Evolutionary conservation across 2,888 invertebrate species (phyloP), one percentile per base, ranked within the genome.

Genomic region (Lepidonotus clava): DNA sequence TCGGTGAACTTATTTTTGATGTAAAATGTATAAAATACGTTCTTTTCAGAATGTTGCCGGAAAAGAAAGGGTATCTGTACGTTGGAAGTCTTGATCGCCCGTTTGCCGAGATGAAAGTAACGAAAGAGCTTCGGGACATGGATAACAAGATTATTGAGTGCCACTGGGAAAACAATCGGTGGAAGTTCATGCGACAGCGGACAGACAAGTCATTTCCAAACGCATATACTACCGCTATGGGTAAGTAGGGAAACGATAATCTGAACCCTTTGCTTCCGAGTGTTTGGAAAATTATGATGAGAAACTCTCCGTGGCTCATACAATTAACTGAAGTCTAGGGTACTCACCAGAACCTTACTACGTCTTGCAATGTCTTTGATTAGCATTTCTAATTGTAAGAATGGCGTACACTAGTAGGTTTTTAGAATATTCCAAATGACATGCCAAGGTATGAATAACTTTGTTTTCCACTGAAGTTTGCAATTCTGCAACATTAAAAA

Each of bases 201-300:
- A 98, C 97, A 0, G 99, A 99, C 94, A 99, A 99, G 95, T 97
- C 98, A 0, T 97, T 96, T 94, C 99, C 99, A 0, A 99, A 99
- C 94, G 97, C 97, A 90, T 96, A 94, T 90, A 96, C 95, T 8
- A 99, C 99, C 14, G 99, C 98, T 1, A 93, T 95, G 91, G 96
- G 97, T 97, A 91, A 85, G 91, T 89, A 24, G 24, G 1, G 5
- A n/a, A n/a, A n/a, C n/a, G n/a, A n/a, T n/a, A n/a, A n/a, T n/a
- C n/a, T n/a, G n/a, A n/a, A n/a, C n/a, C n/a, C n/a, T n/a, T n/a
- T n/a, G n/a, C n/a, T n/a, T n/a, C n/a, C n/a, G n/a, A n/a, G n/a
- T n/a, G n/a, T n/a, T n/a, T n/a, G n/a, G n/a, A n/a, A n/a, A n/a
- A n/a, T n/a, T n/a, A n/a, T n/a, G n/a, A n/a, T n/a, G n/a, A n/a